phyloP scores from a whole-genome alignment of 2,888 invertebrate genomes.

The Pammene fasciana region DNA sequence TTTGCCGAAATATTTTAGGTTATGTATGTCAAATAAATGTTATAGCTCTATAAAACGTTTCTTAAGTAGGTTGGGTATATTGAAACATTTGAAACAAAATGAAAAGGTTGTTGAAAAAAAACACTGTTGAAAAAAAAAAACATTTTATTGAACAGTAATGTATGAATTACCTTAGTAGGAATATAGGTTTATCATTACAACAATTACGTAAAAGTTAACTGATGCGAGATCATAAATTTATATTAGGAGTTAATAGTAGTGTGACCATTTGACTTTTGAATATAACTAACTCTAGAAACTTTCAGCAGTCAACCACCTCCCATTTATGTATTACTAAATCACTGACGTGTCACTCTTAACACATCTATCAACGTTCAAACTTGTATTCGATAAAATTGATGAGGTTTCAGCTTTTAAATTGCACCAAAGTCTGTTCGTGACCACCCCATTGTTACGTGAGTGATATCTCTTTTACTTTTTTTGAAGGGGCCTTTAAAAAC shows the following conservation, averaged over 20 bases:
- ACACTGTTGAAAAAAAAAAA: too few species aligned
- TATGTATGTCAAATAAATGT: too few species aligned
- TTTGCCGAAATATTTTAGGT: background rate
- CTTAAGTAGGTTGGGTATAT: too few species aligned
- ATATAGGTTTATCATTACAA: too few species aligned
- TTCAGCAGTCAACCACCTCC: background rate
- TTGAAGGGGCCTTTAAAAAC: constrained; percentile 38
- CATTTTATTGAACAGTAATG: too few species aligned
- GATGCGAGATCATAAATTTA: too few species aligned
- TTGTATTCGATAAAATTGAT: constrained; percentile 32
- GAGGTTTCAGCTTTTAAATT: constrained; percentile 40
- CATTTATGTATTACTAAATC: background rate
- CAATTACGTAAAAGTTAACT: too few species aligned
- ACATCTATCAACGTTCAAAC: constrained; percentile 31
- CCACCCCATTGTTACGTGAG: constrained; percentile 39
- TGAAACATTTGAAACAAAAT: too few species aligned
- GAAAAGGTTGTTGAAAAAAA: too few species aligned
- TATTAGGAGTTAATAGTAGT: too few species aligned
- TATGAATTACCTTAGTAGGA: too few species aligned
- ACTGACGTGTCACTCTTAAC: constrained; percentile 5
- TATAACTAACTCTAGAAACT: background rate
- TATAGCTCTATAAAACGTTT: too few species aligned
- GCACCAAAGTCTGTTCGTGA: constrained; percentile 40
- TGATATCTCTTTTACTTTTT: constrained; percentile 42
- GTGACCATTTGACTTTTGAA: background rate